These are phyloP conservation scores for Peromyscus maniculatus DNA, from an alignment of 2,113 vertebrate genomes.

Conservation along the genomic window DNA sequence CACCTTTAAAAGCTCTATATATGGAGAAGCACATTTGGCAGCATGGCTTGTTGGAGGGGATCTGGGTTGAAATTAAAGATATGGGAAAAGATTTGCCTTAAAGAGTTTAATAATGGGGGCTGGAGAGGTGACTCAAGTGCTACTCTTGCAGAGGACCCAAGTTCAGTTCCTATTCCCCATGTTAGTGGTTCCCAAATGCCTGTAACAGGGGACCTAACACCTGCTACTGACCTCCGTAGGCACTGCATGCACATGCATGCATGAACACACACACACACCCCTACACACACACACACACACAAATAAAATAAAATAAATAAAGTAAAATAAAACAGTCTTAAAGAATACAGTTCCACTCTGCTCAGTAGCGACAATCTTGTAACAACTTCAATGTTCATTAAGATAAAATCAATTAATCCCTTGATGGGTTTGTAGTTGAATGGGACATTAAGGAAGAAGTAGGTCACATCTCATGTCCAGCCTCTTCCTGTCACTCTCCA, in stretches of 20 bases:
- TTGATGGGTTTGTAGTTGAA: background rate
- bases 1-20: background rate
- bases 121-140: background rate
- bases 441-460: background rate
- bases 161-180: background rate
- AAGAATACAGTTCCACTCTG: background rate
- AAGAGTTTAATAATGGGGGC: background rate
- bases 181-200: background rate
- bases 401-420: background rate
- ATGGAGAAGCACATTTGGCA: constrained; percentile 33
- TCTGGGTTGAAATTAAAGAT: constrained; percentile 17
- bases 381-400: background rate
- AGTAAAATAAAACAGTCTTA: background rate
- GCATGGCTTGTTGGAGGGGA: background rate
- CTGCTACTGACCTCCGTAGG: background rate
- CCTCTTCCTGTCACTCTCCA: background rate
- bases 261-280: background rate
- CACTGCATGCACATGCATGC: background rate
- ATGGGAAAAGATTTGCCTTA: constrained; percentile 39
- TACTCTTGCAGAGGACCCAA: background rate
- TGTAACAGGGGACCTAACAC: too few species aligned
- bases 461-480: background rate
- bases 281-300: background rate
- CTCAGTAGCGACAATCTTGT: background rate
- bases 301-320: background rate